phyloP scores from a whole-genome alignment of 37 sponge, comb jelly and placozoan genomes.

The Oopsacas minuta region DNA sequence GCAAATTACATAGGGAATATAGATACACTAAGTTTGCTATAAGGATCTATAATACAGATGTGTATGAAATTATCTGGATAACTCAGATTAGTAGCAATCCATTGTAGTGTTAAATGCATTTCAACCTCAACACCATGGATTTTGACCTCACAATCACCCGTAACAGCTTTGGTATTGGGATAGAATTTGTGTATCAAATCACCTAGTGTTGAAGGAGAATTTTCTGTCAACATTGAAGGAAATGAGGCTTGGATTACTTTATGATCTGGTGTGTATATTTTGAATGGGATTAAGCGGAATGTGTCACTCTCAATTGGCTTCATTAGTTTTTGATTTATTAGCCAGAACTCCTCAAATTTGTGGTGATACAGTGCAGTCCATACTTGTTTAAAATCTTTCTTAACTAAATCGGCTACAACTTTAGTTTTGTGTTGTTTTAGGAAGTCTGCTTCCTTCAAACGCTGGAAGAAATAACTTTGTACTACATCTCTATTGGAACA shows the following conservation, averaged over 20 bases:
- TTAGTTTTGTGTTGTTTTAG: conserved; percentile 19
- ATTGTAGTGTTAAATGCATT: conserved; percentile 63
- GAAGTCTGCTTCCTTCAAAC: not conserved
- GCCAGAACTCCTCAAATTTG: conserved; percentile 66
- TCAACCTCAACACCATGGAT: conserved; percentile 80
- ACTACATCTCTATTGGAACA: conserved; percentile 15
- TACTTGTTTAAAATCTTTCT: conserved; percentile 3
- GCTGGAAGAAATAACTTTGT: conserved; percentile 12
- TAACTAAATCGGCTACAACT: not conserved
- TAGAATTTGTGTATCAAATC: conserved; percentile 22
- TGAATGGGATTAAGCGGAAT: conserved; percentile 61
- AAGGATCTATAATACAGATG: conserved; percentile 45
- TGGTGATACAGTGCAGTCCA: conserved; percentile 1
- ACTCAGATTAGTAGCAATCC: conserved; percentile 73
- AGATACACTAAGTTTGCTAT: not conserved
- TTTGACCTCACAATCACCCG: not conserved
- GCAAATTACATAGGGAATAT: not conserved
- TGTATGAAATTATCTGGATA: conserved; percentile 96
- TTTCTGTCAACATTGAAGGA: not conserved
- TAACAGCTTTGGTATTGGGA: not conserved
- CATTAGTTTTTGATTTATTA: conserved; percentile 65
- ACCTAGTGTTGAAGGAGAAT: not conserved
- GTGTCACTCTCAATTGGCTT: not conserved
- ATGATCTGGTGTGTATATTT: conserved; percentile 38
- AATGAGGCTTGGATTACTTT: not conserved